Evolutionary conservation across 2,113 vertebrate species (phyloP), one percentile per base, ranked within the genome.

Genomic region (Halcyon malimbica): DNA sequence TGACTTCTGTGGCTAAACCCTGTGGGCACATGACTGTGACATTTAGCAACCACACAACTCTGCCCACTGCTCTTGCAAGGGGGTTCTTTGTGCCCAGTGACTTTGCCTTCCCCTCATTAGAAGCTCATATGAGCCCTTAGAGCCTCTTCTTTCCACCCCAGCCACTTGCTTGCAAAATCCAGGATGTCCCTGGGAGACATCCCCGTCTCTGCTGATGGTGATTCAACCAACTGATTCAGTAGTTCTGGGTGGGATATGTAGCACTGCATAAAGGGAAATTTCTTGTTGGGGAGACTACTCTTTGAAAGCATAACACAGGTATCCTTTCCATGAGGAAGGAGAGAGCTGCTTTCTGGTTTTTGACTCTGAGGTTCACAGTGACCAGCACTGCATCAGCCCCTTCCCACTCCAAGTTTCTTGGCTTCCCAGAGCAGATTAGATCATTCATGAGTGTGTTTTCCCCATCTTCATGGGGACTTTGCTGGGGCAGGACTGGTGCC

Each of bases 1-100:
- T 10, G 11, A 17, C 17, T 93, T 41, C 57, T 8, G 1, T 60
- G 75, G 10, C 88, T 64, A 6, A 90, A 63, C 29, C 19, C 37
- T 9, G 4, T 2, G 2, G 25, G 20, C 20, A 62, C 0, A 0
- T 28, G 64, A n/a, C 21, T 24, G 71, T 28, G 42, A 29, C 9
- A 14, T 63, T 71, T 46, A 33, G 39, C 78, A 44, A 51, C 42
- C 29, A 33, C 35, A 28, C 13, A 11, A 29, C 35, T 39, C 2
- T n/a, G 26, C 11, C 48, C 42, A 3, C 1, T 53, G 42, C 13
- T 37, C 48, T 56, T 82, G 20, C 29, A 33, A 0, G 1, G 42
- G 5, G 15, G 25, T 80, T 64, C 41, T 44, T 64, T 68, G 39
- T 42, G 17, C 29, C 23, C 42, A 16, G 11, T 28, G 74, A 33